Percentiles rank a stretch among this genome's conserved stretches.
Evolutionary conservation across 2,888 invertebrate genomes (phyloP).

Genomic region (Phasia obesa): DNA sequence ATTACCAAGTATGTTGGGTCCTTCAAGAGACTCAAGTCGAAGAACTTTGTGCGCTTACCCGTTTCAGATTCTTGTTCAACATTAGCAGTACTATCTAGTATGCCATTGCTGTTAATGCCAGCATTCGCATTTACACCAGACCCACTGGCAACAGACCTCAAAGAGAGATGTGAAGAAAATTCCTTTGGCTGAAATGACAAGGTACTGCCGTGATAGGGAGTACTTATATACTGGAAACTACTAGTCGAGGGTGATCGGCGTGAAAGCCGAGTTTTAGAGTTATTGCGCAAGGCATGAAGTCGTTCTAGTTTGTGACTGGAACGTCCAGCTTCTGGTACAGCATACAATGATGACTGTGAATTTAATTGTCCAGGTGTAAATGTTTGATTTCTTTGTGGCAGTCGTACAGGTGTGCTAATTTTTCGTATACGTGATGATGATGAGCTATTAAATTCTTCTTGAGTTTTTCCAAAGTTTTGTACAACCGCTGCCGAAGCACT

Average conservation of each 20-base stretch:
- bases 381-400: constrained; percentile 82
- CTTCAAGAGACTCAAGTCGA: constrained; percentile 88
- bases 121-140: constrained; percentile 75
- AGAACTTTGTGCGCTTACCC: constrained; percentile 84
- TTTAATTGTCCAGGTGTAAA: constrained; percentile 84
- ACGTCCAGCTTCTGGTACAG: constrained; percentile 86
- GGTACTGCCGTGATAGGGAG: constrained; percentile 93
- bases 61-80: constrained; percentile 72
- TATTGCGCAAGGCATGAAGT: constrained; percentile 76
- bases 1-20: constrained; percentile 92
- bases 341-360: constrained; percentile 87
- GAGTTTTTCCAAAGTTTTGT: constrained; percentile 83
- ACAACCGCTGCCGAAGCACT: constrained; percentile 89
- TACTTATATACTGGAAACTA: constrained; percentile 92
- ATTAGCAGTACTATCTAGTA: constrained; percentile 75
- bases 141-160: constrained; percentile 86
- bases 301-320: constrained; percentile 78
- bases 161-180: constrained; percentile 90
- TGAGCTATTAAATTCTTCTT: constrained; percentile 81
- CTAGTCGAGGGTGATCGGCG: constrained; percentile 90
- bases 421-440: constrained; percentile 83
- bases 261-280: constrained; percentile 83
- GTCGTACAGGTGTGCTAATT: constrained; percentile 85
- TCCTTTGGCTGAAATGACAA: constrained; percentile 90
- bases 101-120: constrained; percentile 64